Percentiles rank a stretch among this genome's conserved stretches.
These are phyloP conservation scores for Ciconia boyciana DNA, from an alignment of 2,113 vertebrate species.

Conservation along the genomic window DNA sequence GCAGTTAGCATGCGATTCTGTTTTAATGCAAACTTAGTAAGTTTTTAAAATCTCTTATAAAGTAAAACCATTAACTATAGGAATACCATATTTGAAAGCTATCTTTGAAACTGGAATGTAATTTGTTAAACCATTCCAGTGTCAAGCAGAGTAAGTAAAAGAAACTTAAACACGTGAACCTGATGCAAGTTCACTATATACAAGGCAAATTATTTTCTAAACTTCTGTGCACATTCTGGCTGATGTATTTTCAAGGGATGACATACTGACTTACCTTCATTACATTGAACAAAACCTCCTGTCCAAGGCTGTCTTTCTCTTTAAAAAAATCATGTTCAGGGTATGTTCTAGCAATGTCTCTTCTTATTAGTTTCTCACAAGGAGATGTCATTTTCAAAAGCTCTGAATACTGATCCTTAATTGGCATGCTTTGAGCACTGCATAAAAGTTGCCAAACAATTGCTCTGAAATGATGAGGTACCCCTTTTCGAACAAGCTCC, in stretches of 20 bases:
- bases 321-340: constrained; percentile 99
- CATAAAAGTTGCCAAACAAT: constrained; percentile 98
- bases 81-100: background rate
- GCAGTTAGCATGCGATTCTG: background rate
- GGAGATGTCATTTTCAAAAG: constrained; percentile 98
- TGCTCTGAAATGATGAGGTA: constrained; percentile 97
- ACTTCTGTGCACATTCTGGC: background rate
- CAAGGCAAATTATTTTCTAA: background rate
- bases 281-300: constrained; percentile 99
- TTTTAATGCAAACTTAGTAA: background rate
- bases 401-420: constrained; percentile 98
- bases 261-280: constrained; percentile 87
- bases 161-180: background rate
- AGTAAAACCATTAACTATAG: background rate
- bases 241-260: background rate
- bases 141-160: background rate
- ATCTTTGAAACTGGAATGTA: background rate
- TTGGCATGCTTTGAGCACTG: constrained; percentile 93
- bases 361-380: constrained; percentile 95
- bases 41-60: background rate
- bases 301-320: constrained; percentile 96
- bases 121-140: background rate
- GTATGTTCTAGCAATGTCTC: constrained; percentile 97
- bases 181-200: background rate
- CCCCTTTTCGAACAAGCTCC: constrained; percentile 96